Conservation (phyloP, 92 coral and sea anemone species). For the Paragorgia papillata region DNA sequence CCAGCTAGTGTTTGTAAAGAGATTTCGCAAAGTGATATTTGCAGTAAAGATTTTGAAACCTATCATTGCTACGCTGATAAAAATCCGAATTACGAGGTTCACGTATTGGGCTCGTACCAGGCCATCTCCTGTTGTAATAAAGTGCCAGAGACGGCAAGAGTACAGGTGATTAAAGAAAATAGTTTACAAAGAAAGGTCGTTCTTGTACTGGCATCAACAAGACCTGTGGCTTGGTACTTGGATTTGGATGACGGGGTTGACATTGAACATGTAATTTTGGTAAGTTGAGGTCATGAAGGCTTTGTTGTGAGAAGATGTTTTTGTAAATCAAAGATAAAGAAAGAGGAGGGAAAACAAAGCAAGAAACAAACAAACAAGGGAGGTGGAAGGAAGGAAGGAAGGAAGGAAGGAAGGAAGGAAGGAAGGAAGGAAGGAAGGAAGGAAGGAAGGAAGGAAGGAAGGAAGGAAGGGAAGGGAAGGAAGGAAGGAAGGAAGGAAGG, state of each 20-base stretch:
- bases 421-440: no score
- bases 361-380: no score
- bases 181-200: constrained; percentile 14
- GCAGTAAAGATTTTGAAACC: constrained; percentile 32
- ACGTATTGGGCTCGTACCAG: constrained; percentile 44
- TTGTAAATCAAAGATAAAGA: no score
- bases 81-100: constrained; percentile 29
- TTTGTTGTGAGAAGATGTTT: no score
- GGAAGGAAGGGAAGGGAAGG: no score
- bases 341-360: no score
- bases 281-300: background rate
- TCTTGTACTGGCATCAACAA: constrained; percentile 36
- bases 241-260: constrained; percentile 30
- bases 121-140: constrained; percentile 26
- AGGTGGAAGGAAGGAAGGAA: no score
- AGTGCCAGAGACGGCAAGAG: constrained; percentile 23
- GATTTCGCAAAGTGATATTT: background rate
- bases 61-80: constrained; percentile 23
- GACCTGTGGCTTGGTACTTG: constrained; percentile 29
- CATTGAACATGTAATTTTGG: constrained; percentile 29
- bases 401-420: no score
- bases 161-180: constrained; percentile 4
- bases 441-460: no score
- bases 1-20: constrained; percentile 7
- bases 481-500: no score